Evolutionary conservation across 1,140 invertebrate genomes (phyloP).

Genomic region (Bombus consobrinus): DNA sequence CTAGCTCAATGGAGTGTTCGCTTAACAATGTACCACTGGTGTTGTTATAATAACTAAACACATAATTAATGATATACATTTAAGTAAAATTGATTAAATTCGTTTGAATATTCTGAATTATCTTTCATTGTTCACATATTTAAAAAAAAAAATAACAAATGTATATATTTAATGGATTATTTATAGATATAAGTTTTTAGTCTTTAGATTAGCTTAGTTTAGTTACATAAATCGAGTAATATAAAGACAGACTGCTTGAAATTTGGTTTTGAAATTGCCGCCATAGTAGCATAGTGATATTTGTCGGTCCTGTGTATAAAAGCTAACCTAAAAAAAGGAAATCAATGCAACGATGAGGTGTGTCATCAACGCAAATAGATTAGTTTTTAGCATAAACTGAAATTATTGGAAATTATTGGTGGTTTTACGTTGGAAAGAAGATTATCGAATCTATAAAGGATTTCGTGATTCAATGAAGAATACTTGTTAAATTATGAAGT

Average conservation of each 20-base stretch:
- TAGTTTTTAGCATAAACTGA: not conserved
- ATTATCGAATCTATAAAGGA: not conserved
- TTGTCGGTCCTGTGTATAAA: not conserved
- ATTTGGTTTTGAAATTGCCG: not conserved
- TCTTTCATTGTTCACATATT: not conserved
- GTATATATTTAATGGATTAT: slow-evolving; percentile 2
- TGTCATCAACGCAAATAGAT: slow-evolving; percentile 17
- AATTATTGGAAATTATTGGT: not conserved
- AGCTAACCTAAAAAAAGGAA: slow-evolving; percentile 34
- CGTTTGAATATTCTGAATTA: not conserved
- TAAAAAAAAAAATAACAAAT: not conserved
- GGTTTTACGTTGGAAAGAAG: not conserved
- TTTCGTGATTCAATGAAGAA: not conserved
- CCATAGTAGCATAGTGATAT: not conserved
- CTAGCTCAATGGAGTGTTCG: not conserved
- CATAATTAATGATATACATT: not conserved
- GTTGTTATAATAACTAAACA: not conserved
- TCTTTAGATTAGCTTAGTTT: too few species aligned
- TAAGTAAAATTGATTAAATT: not conserved
- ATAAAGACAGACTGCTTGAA: not conserved
- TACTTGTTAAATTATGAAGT: not conserved
- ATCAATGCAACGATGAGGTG: slow-evolving; percentile 47
- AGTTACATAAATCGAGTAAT: not conserved
- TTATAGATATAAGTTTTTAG: not conserved
- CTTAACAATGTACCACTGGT: not conserved